These are phyloP conservation scores for Bombus picipes DNA, from an alignment of 1,140 invertebrate genomes.

Conservation along the genomic window DNA sequence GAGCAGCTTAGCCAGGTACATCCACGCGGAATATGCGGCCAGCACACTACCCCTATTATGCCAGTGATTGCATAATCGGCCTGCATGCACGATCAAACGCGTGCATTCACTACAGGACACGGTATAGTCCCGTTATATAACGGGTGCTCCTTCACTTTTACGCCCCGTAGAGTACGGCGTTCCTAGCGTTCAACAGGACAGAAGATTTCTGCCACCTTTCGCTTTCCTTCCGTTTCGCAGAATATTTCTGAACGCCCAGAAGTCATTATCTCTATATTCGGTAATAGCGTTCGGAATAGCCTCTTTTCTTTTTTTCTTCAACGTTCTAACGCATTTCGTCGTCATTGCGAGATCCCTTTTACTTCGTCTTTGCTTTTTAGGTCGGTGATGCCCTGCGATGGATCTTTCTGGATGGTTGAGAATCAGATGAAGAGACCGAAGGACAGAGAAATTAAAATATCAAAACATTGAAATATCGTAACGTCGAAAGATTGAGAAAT, in stretches of 20 bases:
- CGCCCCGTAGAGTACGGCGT: slow-evolving; percentile 43
- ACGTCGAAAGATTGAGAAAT: neutral
- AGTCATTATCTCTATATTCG: neutral
- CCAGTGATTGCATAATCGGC: slow-evolving; percentile 46
- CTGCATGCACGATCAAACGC: slow-evolving; percentile 63
- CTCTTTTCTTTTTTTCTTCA: neutral
- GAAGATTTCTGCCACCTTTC: slow-evolving; percentile 38
- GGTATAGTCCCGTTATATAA: slow-evolving; percentile 68
- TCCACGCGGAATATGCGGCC: neutral
- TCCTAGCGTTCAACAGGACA: slow-evolving; percentile 13
- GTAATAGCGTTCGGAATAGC: neutral
- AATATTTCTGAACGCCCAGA: neutral
- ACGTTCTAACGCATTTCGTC: neutral
- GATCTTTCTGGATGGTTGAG: neutral
- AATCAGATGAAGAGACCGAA: neutral
- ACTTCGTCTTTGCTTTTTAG: neutral
- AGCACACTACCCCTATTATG: slow-evolving; percentile 33
- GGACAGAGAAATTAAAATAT: neutral
- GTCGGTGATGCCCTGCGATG: no score
- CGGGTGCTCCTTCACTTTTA: slow-evolving; percentile 68
- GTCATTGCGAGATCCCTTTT: neutral
- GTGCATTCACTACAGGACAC: slow-evolving; percentile 67
- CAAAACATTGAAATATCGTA: neutral
- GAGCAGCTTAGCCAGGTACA: neutral
- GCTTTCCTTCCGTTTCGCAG: slow-evolving; percentile 32